A percentile compares a stretch with the other conserved stretches of the same genome.
Evolutionary conservation across 2,113 vertebrate species (phyloP).

Genomic region (Pyxicephalus adspersus): DNA sequence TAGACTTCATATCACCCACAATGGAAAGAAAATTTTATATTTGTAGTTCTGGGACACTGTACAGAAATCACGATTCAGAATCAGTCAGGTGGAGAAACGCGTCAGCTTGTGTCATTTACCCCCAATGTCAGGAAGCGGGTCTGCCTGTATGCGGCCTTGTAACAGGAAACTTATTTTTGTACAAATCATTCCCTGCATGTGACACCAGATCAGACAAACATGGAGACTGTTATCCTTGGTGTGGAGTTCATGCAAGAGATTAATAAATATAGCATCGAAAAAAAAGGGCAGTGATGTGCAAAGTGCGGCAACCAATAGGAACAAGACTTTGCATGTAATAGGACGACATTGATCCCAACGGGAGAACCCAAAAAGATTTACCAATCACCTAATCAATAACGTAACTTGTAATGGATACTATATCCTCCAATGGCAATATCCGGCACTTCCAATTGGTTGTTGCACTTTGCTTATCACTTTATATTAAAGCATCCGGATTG

Average conservation of each 20-base stretch:
- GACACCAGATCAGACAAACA: neutral
- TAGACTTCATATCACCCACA: neutral
- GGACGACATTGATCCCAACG: too few species aligned
- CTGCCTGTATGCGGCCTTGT: slow-evolving; percentile 3
- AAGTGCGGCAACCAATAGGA: too few species aligned
- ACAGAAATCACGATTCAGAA: neutral
- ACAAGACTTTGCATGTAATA: too few species aligned
- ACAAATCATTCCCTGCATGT: neutral
- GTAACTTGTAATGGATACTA: too few species aligned
- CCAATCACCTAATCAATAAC: too few species aligned
- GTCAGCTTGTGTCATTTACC: neutral
- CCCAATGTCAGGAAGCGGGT: slow-evolving; percentile 2
- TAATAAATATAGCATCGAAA: too few species aligned
- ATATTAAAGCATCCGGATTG: too few species aligned
- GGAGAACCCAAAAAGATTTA: too few species aligned
- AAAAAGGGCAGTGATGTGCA: too few species aligned
- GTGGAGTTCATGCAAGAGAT: neutral
- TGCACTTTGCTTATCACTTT: too few species aligned
- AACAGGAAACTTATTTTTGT: neutral
- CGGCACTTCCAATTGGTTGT: too few species aligned
- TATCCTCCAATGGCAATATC: too few species aligned
- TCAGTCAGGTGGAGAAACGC: neutral
- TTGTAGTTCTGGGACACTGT: slow-evolving; percentile 24
- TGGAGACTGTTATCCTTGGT: neutral
- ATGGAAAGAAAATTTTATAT: neutral